A percentile compares a stretch with the other conserved stretches of the same genome.
These are phyloP conservation scores for Taurulus bubalis DNA, from an alignment of 2,113 vertebrate species.

Conservation along the genomic window DNA sequence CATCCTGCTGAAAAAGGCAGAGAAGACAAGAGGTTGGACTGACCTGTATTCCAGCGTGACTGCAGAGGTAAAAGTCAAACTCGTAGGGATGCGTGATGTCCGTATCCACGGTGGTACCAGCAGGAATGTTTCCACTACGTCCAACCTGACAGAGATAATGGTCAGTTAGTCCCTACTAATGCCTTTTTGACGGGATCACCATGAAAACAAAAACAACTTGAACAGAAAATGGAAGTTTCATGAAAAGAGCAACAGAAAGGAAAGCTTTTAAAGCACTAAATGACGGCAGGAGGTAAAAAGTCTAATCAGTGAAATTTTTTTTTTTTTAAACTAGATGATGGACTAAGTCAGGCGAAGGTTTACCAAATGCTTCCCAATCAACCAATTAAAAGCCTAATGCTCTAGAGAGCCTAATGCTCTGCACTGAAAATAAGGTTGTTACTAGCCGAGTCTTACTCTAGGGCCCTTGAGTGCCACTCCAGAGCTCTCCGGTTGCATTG, in stretches of 20 bases:
- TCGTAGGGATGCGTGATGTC: slow-evolving; percentile 98
- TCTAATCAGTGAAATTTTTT: slow-evolving; percentile 3
- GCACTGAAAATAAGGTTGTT: slow-evolving; percentile 65
- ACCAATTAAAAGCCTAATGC: slow-evolving; percentile 67
- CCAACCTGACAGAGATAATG: slow-evolving; percentile 86
- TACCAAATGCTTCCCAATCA: slow-evolving; percentile 53
- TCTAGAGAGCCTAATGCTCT: slow-evolving; percentile 44
- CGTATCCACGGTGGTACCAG: slow-evolving; percentile 97
- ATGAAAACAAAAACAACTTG: neutral
- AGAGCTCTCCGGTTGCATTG: slow-evolving; percentile 50
- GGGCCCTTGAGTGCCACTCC: slow-evolving; percentile 68
- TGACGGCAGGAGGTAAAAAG: slow-evolving; percentile 1
- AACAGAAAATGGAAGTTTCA: slow-evolving; percentile 1
- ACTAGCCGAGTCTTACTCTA: slow-evolving; percentile 43
- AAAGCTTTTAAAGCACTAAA: slow-evolving; percentile 38
- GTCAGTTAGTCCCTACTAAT: neutral
- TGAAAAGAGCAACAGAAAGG: neutral
- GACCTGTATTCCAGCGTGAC: slow-evolving; percentile 99
- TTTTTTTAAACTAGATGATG: slow-evolving; percentile 30
- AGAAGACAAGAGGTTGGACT: slow-evolving; percentile 20
- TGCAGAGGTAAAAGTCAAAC: slow-evolving; percentile 99
- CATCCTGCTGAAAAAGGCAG: neutral
- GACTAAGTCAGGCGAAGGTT: slow-evolving; percentile 21
- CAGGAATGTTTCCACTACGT: slow-evolving; percentile 98
- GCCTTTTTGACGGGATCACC: neutral